Evolutionary conservation across 1,140 invertebrate species (phyloP).

Genomic region (Papilio polyxenes): DNA sequence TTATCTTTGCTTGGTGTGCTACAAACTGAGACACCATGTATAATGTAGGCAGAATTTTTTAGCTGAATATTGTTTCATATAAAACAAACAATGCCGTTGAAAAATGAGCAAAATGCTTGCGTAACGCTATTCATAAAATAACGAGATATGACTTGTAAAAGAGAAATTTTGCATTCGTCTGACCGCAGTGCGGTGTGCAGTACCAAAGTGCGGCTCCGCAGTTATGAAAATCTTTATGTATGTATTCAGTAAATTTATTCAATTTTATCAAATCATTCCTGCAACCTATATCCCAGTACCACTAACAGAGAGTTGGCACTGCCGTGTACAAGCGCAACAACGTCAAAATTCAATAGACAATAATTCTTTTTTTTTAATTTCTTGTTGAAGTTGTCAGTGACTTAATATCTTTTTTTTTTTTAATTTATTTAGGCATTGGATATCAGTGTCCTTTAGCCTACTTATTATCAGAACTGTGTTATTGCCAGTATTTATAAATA

Average conservation of each 20-base stretch:
- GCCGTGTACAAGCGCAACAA: not conserved
- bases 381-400: not conserved
- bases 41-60: too few relatives aligned
- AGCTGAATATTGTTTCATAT: too few relatives aligned
- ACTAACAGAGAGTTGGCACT: too few relatives aligned
- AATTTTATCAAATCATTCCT: not conserved
- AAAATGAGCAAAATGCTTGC: not conserved
- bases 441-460: too few relatives aligned
- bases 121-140: not conserved
- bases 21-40: too few relatives aligned
- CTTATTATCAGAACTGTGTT: not conserved
- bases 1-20: too few relatives aligned
- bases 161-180: conserved; percentile 10
- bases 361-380: not conserved
- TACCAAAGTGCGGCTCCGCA: not conserved
- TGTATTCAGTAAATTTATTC: not conserved
- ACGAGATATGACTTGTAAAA: conserved; percentile 12
- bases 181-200: conserved; percentile 12
- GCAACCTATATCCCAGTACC: not conserved
- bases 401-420: not conserved
- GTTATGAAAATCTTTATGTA: not conserved
- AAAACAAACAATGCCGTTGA: not conserved
- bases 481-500: not conserved
- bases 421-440: not conserved
- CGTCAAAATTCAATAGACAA: not conserved